Conservation (phyloP, 1,140 invertebrate species). For the Semibalanus balanoides region DNA sequence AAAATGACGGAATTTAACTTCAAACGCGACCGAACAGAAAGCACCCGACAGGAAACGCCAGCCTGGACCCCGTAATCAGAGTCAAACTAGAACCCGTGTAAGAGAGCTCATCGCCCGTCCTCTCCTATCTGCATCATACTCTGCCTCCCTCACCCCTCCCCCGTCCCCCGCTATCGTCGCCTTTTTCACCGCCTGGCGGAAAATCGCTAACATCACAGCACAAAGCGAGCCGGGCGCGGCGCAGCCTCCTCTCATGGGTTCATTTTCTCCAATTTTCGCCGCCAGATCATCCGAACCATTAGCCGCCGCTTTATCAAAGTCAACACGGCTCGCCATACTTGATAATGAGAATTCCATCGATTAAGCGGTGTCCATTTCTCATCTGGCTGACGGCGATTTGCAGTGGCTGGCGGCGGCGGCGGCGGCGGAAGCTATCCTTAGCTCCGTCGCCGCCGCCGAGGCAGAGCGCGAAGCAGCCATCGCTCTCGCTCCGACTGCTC, state of each 20-base stretch:
- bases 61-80: no score
- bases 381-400: neutral
- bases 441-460: no score
- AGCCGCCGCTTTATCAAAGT: neutral
- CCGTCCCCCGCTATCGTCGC: neutral
- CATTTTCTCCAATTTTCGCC: neutral
- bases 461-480: neutral
- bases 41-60: no score
- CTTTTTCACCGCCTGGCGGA: neutral
- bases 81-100: no score
- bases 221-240: neutral
- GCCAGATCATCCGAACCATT: neutral
- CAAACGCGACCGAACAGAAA: no score
- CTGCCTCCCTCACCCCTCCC: no score
- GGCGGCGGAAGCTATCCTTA: neutral
- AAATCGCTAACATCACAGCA: neutral
- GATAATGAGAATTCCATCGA: slow-evolving; percentile 1
- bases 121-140: no score
- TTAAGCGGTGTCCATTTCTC: neutral
- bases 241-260: neutral
- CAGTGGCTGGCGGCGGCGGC: no score
- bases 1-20: no score
- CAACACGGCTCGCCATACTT: neutral
- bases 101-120: no score
- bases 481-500: no score